Evolutionary conservation across 2,797 vertebrate genomes (phyloP).

Genomic region (Oreochromis mossambicus): DNA sequence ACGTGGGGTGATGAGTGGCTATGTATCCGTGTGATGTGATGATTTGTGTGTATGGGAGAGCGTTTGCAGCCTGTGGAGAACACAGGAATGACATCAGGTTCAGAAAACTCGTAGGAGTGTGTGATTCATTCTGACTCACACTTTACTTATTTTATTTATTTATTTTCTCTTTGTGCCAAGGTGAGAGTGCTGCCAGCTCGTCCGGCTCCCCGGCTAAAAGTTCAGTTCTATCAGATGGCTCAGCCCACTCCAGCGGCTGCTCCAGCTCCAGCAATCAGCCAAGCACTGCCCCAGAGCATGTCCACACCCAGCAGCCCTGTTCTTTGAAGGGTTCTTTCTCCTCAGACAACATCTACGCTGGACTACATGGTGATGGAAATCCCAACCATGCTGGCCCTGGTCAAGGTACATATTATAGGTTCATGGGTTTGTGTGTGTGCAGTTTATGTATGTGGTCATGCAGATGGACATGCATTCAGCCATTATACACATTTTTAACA

Average conservation of each 20-base stretch:
- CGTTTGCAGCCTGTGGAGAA: conserved; percentile 17
- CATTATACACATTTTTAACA: not conserved
- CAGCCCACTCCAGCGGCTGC: conserved; percentile 68
- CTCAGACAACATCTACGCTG: conserved; percentile 91
- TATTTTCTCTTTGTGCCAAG: conserved; percentile 33
- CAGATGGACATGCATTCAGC: not conserved
- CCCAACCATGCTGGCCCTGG: conserved; percentile 74
- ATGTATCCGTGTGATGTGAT: not conserved
- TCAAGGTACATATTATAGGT: conserved; percentile 83
- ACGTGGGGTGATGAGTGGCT: not conserved
- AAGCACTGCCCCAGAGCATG: conserved; percentile 74
- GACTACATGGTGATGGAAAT: conserved; percentile 80
- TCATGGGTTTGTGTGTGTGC: not conserved
- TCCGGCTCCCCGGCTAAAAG: conserved; percentile 82
- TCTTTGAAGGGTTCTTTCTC: conserved; percentile 95
- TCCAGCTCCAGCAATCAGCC: conserved; percentile 63
- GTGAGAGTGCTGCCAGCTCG: conserved; percentile 67
- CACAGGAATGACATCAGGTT: not conserved
- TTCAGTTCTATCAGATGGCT: conserved; percentile 68
- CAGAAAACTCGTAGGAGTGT: conserved; percentile 11
- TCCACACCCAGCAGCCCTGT: conserved; percentile 97
- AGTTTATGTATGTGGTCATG: not conserved
- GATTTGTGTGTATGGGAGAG: not conserved
- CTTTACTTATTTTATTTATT: not conserved
- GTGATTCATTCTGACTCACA: conserved; percentile 30